Base-by-base conservation (phyloP, 2,797 vertebrate species). In the Pangasius djambal region DNA sequence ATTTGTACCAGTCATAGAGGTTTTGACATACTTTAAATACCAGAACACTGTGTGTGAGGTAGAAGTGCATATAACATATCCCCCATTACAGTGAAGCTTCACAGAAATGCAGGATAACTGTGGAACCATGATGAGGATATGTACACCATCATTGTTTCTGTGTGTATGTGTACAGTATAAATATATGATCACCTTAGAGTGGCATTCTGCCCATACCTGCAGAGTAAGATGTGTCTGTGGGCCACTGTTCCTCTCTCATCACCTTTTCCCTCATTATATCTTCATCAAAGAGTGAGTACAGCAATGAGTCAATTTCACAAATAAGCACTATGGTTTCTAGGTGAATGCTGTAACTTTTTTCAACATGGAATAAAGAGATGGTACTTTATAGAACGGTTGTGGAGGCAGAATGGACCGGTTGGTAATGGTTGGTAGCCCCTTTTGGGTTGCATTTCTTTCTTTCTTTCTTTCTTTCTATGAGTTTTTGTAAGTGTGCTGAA, bases 251-350 rank as follows among this genome's bases (percentile, higher is more conserved):
- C 55, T 75, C 78, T 50, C 86, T 85, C 69, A 72, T n/a, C 79
- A 59, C 83, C 89, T 63, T 85, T 59, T 88, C 89, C 92, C 92
- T 94, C 93, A 94, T 95, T 93, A 44, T 74, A 40, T 74, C 40
- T 10, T 44, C 37, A 65, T 83, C 52, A 37, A 13, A 15, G 31
- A 16, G 86, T 91, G 55, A 18, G 89, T 84, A 86, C 44, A 90
- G 57, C 48, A 86, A 28, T 86, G 67, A 83, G 28, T 83, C 75
- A 72, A 86, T 88, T 74, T 72, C 65, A 78, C 57, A 72, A 83
- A 91, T 34, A 52, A 77, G 70, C 37, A 74, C 61, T 91, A 89
- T 88, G 83, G 63, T 6, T 92, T 83, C 78, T 92, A 91, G 91
- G 93, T 90, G 92, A 83, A 28, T 70, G 69, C 34, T 70, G 34